Percentiles rank a stretch among this genome's conserved stretches.
phyloP scores from a whole-genome alignment of 2,113 vertebrate genomes.

The Cyanoramphus novaezelandiae region DNA sequence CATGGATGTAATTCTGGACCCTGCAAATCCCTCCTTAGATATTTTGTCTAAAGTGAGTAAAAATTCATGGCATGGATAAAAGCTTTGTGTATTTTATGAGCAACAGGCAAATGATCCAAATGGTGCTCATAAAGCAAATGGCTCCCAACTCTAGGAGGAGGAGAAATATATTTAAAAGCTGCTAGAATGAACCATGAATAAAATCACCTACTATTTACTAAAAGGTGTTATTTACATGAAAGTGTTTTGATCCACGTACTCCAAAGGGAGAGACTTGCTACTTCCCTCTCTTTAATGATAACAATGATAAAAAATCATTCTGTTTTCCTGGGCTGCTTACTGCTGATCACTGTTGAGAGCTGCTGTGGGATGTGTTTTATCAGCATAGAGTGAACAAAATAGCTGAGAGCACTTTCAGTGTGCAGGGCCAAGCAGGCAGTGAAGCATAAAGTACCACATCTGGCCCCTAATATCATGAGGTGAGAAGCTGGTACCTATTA shows the following conservation, averaged over 20 bases:
- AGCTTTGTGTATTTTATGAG: constrained; percentile 65
- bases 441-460: background rate
- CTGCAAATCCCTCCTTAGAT: constrained; percentile 67
- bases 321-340: background rate
- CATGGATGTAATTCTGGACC: constrained; percentile 56
- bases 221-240: background rate
- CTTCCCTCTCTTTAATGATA: background rate
- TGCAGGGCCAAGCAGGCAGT: background rate
- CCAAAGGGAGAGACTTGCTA: background rate
- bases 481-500: background rate
- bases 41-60: constrained; percentile 69
- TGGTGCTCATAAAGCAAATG: constrained; percentile 60
- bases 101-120: constrained; percentile 61
- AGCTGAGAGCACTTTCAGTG: background rate
- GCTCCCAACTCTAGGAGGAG: constrained; percentile 43
- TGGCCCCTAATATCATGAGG: background rate
- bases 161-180: constrained; percentile 47
- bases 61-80: constrained; percentile 66
- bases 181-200: background rate
- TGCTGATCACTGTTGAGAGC: background rate
- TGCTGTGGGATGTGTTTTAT: background rate
- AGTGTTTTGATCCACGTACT: background rate
- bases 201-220: background rate
- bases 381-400: background rate
- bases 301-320: background rate